Percentiles rank a stretch among this genome's conserved stretches.
Evolutionary conservation across 1,140 invertebrate genomes (phyloP).

Genomic region (Mizuhopecten yessoensis): DNA sequence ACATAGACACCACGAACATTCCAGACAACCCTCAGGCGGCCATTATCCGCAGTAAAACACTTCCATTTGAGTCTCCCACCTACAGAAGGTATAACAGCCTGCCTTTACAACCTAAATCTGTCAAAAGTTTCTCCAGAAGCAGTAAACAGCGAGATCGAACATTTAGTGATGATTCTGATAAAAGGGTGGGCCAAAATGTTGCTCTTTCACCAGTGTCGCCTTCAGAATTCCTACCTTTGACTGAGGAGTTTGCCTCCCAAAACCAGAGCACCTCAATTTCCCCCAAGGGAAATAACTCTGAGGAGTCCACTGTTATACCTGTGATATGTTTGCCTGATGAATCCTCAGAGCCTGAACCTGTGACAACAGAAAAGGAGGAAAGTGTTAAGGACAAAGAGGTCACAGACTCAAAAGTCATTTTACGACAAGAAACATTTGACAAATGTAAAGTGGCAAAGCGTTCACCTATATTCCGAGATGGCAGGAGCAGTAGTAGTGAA

Average conservation of each 20-base stretch:
- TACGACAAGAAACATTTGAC: conserved; percentile 44
- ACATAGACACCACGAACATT: conserved; percentile 57
- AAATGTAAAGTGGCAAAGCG: conserved; percentile 46
- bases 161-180: conserved; percentile 52
- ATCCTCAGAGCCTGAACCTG: conserved; percentile 43
- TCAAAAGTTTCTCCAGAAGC: conserved; percentile 12
- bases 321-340: conserved; percentile 58
- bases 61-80: conserved; percentile 47
- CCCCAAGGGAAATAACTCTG: not conserved
- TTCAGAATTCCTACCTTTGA: conserved; percentile 7
- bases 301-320: conserved; percentile 48
- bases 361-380: conserved; percentile 9
- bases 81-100: conserved; percentile 53
- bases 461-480: conserved; percentile 61
- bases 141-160: conserved; percentile 35
- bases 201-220: conserved; percentile 30
- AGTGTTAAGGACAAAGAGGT: conserved; percentile 45
- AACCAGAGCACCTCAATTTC: not conserved
- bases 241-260: not conserved
- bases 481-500: conserved; percentile 77
- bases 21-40: conserved; percentile 10
- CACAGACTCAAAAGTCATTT: conserved; percentile 41
- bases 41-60: conserved; percentile 54
- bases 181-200: conserved; percentile 2
- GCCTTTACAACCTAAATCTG: conserved; percentile 45